These are phyloP conservation scores for Metalampra italica DNA, from an alignment of 2,888 invertebrate genomes.

Conservation along the genomic window DNA sequence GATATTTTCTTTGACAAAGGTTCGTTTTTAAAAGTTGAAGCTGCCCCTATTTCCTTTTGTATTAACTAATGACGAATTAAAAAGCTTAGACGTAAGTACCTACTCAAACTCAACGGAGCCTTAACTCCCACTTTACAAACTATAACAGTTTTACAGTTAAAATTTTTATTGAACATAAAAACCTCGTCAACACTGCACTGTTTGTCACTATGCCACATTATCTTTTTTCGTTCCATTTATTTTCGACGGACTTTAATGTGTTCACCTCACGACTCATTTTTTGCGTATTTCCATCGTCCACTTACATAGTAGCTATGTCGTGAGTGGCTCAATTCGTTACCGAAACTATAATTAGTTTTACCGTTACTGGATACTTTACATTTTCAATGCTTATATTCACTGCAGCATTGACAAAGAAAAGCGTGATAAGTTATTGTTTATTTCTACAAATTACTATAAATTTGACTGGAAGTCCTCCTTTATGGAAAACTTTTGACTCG, in stretches of 20 bases:
- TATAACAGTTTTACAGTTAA: neutral
- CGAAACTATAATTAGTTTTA: slow-evolving; percentile 68
- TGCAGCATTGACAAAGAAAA: slow-evolving; percentile 31
- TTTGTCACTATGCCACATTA: slow-evolving; percentile 36
- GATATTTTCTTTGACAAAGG: too few relatives aligned
- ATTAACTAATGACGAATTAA: too few relatives aligned
- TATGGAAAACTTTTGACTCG: neutral
- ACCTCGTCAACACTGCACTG: slow-evolving; percentile 14
- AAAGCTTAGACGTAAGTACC: too few relatives aligned
- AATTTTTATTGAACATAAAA: slow-evolving; percentile 19
- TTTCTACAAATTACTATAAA: slow-evolving; percentile 27
- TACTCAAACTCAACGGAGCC: neutral
- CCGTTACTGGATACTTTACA: slow-evolving; percentile 60
- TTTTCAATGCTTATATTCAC: slow-evolving; percentile 54
- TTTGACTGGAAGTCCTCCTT: neutral
- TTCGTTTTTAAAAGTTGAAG: too few relatives aligned
- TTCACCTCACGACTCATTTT: slow-evolving; percentile 61
- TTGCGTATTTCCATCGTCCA: slow-evolving; percentile 51
- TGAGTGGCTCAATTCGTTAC: slow-evolving; percentile 66
- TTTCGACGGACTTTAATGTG: slow-evolving; percentile 47
- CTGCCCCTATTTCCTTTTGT: too few relatives aligned
- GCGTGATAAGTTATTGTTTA: slow-evolving; percentile 54
- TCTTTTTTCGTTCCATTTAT: slow-evolving; percentile 39
- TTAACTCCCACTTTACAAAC: neutral
- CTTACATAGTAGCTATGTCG: slow-evolving; percentile 50